These are phyloP conservation scores for Elephantulus edwardii DNA, from an alignment of 2,113 vertebrate species.

Conservation along the genomic window DNA sequence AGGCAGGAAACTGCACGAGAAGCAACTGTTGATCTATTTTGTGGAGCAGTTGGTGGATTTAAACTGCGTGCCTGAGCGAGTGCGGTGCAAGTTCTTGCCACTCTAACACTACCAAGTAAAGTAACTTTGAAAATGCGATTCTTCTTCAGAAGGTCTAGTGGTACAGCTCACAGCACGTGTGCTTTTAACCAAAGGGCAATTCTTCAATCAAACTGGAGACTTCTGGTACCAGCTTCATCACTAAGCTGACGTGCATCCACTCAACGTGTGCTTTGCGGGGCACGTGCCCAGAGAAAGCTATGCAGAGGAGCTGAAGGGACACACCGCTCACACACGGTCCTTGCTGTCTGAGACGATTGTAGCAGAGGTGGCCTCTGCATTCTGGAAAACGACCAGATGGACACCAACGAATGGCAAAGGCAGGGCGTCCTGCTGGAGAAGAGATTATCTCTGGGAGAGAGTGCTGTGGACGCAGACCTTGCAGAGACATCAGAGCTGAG, in stretches of 20 bases:
- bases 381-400: neutral
- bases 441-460: neutral
- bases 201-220: neutral
- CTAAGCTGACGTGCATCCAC: neutral
- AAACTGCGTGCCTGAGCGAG: too few relatives aligned
- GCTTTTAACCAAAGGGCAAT: too few relatives aligned
- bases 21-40: too few relatives aligned
- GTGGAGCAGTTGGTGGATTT: too few relatives aligned
- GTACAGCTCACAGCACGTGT: too few relatives aligned
- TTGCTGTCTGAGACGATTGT: neutral
- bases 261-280: neutral
- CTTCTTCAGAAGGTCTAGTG: too few relatives aligned
- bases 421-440: fast-evolving
- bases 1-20: too few relatives aligned
- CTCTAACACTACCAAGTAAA: too few relatives aligned
- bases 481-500: neutral
- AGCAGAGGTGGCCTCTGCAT: neutral
- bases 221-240: neutral
- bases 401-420: neutral
- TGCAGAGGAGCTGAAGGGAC: neutral
- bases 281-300: neutral
- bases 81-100: too few relatives aligned
- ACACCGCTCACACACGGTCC: neutral
- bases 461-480: neutral
- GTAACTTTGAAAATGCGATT: too few relatives aligned